These are phyloP conservation scores for Porites australiensis DNA, from an alignment of 64 coral and sea anemone genomes.

Conservation along the genomic window DNA sequence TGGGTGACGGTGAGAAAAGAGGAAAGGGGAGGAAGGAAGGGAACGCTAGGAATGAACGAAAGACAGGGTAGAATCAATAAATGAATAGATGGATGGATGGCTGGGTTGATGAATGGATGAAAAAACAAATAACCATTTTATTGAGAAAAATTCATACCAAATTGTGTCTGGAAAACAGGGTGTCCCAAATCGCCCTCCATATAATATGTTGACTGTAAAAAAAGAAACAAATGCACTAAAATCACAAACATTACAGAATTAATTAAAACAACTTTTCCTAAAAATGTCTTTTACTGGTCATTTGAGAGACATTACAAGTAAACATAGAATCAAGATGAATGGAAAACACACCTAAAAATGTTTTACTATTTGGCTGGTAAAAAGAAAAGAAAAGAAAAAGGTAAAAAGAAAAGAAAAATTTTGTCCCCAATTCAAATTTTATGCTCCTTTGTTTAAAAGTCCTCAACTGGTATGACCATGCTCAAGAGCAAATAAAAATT, in stretches of 20 bases:
- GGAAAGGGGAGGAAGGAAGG: not conserved
- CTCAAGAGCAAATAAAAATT: too few species aligned
- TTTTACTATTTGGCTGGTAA: too few species aligned
- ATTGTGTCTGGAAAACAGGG: conserved; percentile 98
- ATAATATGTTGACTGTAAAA: conserved; percentile 94
- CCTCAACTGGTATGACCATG: too few species aligned
- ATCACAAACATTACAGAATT: not conserved
- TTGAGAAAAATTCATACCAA: conserved; percentile 67
- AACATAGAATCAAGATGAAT: too few species aligned
- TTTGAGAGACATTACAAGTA: too few species aligned
- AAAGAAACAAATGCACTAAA: conserved; percentile 3
- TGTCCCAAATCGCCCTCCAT: conserved; percentile 98
- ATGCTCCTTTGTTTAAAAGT: too few species aligned
- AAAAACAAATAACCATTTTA: not conserved
- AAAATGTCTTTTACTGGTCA: too few species aligned
- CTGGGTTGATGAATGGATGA: not conserved
- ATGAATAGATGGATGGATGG: not conserved
- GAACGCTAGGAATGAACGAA: not conserved
- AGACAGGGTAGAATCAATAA: not conserved
- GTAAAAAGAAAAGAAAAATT: too few species aligned
- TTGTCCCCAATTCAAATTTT: too few species aligned
- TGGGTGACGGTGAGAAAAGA: not conserved
- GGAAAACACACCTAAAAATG: too few species aligned
- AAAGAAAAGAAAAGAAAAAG: too few species aligned
- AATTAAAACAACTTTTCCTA: not conserved